Percentiles rank a stretch among this genome's conserved stretches.
phyloP scores from a whole-genome alignment of 1,140 invertebrate species.

The Apis florea region DNA sequence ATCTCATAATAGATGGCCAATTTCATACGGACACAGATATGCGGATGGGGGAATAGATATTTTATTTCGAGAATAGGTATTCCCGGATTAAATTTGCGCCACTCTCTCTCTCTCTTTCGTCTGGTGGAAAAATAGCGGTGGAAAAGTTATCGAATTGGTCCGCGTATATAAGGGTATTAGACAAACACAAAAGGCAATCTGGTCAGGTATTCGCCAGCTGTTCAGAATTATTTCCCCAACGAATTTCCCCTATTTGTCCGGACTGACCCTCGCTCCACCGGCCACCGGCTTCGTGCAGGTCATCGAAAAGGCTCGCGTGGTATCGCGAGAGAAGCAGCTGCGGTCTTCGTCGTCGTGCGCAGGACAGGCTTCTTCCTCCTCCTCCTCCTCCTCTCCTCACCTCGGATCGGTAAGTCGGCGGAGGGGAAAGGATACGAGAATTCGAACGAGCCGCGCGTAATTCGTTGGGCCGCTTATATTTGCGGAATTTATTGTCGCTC shows the following conservation, averaged over 20 bases:
- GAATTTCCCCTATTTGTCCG: slow-evolving; percentile 25
- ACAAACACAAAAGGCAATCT: slow-evolving; percentile 7
- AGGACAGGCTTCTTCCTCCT: neutral
- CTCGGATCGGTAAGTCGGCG: too few species aligned
- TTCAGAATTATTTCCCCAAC: neutral
- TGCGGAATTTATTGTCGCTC: slow-evolving; percentile 64
- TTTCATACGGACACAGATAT: too few species aligned
- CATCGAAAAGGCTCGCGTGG: slow-evolving; percentile 17
- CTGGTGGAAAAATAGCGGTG: neutral
- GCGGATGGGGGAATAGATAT: too few species aligned
- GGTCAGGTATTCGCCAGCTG: neutral
- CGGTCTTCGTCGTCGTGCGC: neutral
- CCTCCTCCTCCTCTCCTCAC: too few species aligned
- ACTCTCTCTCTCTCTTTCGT: too few species aligned
- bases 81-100: too few species aligned
- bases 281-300: slow-evolving; percentile 23
- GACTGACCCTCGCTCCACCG: slow-evolving; percentile 14
- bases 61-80: too few species aligned
- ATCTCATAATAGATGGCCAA: too few species aligned
- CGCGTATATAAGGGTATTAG: neutral
- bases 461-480: slow-evolving; percentile 66
- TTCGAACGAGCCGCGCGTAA: slow-evolving; percentile 36
- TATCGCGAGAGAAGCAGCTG: slow-evolving; percentile 10
- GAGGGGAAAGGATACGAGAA: slow-evolving; percentile 26
- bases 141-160: neutral